Evolutionary conservation across 1,140 invertebrate genomes (phyloP).

Genomic region (Dolichoris vasculosae): DNA sequence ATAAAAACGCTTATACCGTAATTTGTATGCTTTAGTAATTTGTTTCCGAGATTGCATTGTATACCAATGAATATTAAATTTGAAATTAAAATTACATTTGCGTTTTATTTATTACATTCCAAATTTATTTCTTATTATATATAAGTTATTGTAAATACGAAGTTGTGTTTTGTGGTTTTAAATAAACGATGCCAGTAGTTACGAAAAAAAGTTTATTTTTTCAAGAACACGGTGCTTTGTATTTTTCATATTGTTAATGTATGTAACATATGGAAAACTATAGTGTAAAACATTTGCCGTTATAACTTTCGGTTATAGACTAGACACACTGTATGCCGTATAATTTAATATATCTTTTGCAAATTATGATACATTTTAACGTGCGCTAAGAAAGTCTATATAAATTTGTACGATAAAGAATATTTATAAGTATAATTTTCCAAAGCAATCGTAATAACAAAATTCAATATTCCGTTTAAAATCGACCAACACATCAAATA

Average conservation of each 20-base stretch:
- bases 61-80: constrained; percentile 31
- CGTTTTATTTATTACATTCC: neutral
- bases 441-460: neutral
- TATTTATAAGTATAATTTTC: neutral
- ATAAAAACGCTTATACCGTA: constrained; percentile 42
- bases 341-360: constrained; percentile 18
- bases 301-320: constrained; percentile 31
- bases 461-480: neutral
- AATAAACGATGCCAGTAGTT: neutral
- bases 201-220: constrained; percentile 49
- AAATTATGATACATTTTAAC: constrained; percentile 28
- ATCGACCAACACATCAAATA: neutral
- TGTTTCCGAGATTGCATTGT: constrained; percentile 33
- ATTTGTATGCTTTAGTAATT: constrained; percentile 26
- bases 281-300: constrained; percentile 34
- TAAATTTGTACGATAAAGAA: neutral
- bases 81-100: neutral
- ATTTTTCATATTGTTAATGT: constrained; percentile 21
- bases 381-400: constrained; percentile 8
- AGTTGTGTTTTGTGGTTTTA: neutral
- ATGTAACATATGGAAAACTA: constrained; percentile 36
- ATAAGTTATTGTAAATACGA: neutral
- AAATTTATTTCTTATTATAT: too few relatives aligned
- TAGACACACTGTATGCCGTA: constrained; percentile 46
- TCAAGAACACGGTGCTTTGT: constrained; percentile 45